These are phyloP conservation scores for Pipistrellus nathusii DNA, from an alignment of 2,797 vertebrate species.

Conservation along the genomic window DNA sequence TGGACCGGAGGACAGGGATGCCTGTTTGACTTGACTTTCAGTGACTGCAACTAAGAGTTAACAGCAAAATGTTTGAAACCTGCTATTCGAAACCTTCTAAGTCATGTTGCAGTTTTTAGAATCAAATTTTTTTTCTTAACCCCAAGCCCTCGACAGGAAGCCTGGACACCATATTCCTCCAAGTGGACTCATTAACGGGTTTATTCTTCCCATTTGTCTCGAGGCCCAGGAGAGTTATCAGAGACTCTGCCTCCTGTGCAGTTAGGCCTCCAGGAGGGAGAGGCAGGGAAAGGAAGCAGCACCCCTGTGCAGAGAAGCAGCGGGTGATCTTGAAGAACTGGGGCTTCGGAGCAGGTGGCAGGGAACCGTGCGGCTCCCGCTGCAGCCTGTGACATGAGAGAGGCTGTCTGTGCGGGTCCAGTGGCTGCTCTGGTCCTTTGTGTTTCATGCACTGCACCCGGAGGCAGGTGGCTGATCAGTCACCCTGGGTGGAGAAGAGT, in stretches of 20 bases:
- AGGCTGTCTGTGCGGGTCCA: constrained; percentile 7
- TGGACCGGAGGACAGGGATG: not conserved
- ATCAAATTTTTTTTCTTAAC: not conserved
- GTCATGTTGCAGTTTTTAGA: not conserved
- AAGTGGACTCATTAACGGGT: not conserved
- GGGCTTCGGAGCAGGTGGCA: constrained; percentile 58
- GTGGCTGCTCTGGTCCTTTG: constrained; percentile 11
- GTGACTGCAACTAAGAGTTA: not conserved
- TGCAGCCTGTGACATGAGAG: constrained; percentile 66
- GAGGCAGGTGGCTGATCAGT: constrained; percentile 56
- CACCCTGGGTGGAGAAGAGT: constrained; percentile 25
- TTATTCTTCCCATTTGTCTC: not conserved
- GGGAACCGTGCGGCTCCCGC: not conserved
- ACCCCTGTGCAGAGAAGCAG: constrained; percentile 45
- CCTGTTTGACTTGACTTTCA: constrained; percentile 23
- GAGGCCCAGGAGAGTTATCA: not conserved
- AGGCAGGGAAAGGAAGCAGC: constrained; percentile 43
- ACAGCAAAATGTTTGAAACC: not conserved
- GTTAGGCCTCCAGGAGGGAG: constrained; percentile 18
- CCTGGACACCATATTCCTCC: not conserved
- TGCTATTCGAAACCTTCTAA: not conserved
- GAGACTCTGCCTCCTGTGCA: not conserved
- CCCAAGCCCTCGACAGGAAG: not conserved
- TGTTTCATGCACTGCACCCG: not conserved
- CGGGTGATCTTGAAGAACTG: constrained; percentile 57